Evolutionary conservation across 2,888 invertebrate genomes (phyloP).

Genomic region (Tricholauxania praeusta): DNA sequence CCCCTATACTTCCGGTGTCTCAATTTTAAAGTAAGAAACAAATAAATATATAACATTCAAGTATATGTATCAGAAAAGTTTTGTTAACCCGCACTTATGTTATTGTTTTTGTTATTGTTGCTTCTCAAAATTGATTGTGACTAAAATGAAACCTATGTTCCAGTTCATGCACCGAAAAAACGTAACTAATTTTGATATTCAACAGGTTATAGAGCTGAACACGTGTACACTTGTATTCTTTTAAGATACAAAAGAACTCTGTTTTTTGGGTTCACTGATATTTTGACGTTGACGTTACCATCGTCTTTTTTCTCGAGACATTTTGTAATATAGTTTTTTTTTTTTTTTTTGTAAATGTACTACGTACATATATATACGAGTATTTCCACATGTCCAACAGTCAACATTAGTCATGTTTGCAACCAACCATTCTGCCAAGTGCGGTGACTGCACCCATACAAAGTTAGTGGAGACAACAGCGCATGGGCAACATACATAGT

Average conservation of each 20-base stretch:
- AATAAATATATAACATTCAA: too few species aligned
- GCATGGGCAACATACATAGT: slow-evolving; percentile 41
- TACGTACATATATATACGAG: background rate
- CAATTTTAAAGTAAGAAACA: too few species aligned
- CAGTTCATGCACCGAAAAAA: slow-evolving; percentile 17
- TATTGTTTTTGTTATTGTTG: too few species aligned
- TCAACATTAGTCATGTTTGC: slow-evolving; percentile 10
- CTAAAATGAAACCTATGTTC: background rate
- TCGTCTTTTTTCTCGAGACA: background rate
- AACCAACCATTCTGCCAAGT: slow-evolving; percentile 18
- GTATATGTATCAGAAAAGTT: too few species aligned
- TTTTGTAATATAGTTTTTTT: too few species aligned
- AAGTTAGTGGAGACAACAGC: slow-evolving; percentile 10
- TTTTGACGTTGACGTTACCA: too few species aligned
- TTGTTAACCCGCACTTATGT: too few species aligned
- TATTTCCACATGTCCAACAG: slow-evolving; percentile 13
- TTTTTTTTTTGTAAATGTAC: too few species aligned
- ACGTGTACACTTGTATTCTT: background rate
- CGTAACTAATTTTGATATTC: slow-evolving; percentile 13
- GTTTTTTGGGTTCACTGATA: too few species aligned
- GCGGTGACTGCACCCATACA: slow-evolving; percentile 28
- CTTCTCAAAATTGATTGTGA: background rate
- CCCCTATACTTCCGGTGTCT: too few species aligned
- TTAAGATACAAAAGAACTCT: background rate
- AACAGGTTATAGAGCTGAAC: slow-evolving; percentile 5